These are phyloP conservation scores for Tetropium fuscum DNA, from an alignment of 2,888 invertebrate genomes.

Conservation along the genomic window DNA sequence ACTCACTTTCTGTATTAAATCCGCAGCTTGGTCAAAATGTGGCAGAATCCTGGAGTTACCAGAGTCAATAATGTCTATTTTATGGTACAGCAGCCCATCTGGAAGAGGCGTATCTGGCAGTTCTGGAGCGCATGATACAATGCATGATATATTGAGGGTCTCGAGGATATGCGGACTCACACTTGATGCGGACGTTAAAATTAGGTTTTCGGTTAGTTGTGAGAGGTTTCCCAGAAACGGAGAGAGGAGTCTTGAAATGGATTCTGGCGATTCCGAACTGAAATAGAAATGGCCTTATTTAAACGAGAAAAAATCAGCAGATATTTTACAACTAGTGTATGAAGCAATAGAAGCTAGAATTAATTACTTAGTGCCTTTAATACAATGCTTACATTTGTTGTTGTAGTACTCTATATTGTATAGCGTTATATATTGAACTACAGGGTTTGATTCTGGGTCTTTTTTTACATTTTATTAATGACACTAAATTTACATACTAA, in stretches of 20 bases:
- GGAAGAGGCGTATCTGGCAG: conserved; percentile 77
- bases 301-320: too few relatives aligned
- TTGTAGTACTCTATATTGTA: too few relatives aligned
- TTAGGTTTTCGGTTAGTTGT: conserved; percentile 79
- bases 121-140: conserved; percentile 87
- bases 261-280: conserved; percentile 33
- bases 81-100: conserved; percentile 70
- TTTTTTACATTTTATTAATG: too few relatives aligned
- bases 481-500: too few relatives aligned
- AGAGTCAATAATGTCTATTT: conserved; percentile 81
- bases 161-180: conserved; percentile 77
- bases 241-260: conserved; percentile 28
- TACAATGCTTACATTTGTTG: too few relatives aligned
- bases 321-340: too few relatives aligned
- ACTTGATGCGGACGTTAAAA: conserved; percentile 84
- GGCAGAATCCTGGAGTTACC: conserved; percentile 78
- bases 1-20: conserved; percentile 79
- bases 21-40: conserved; percentile 83
- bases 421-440: too few relatives aligned
- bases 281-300: conserved; percentile 30
- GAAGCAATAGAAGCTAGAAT: too few relatives aligned
- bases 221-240: conserved; percentile 66
- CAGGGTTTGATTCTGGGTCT: too few relatives aligned
- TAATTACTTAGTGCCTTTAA: too few relatives aligned
- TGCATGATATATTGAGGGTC: conserved; percentile 77